Base-by-base conservation (phyloP, 1,140 invertebrate genomes). In the Musca vetustissima region DNA sequence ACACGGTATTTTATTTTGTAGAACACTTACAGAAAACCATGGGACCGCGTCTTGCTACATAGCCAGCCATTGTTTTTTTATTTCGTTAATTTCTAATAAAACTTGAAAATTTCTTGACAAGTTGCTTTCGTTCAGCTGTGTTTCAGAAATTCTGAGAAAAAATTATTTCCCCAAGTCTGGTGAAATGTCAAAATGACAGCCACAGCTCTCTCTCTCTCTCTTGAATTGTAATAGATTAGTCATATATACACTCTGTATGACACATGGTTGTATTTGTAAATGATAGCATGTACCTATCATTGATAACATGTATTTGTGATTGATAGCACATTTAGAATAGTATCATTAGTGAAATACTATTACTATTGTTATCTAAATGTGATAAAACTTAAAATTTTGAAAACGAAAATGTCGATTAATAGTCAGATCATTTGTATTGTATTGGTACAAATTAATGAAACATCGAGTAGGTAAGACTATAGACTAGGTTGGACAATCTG, bases 21-120 rank as follows among this genome's bases (percentile, higher is more conserved):
- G 43, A 9, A 66, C 73, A 81, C 79, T 78, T 72, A 81, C 79
- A 81, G 68, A 80, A 76, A 47, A 81, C 73, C 69, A 76, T 55
- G 61, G 79, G 79, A 25, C 79, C 79, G 57, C 76, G 79, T 48
- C 79, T 80, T 43, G 79, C 79, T 75, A 81, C 73, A 67, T 81
- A 81, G 52, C 70, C 73, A 52, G 79, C 67, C 79, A 81, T 81
- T 64, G 66, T 81, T 76, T n/a, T n/a, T n/a, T 47, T 59, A 61
- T 19, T 61, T 61, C 21, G 57, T 61, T 43, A 61, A 24, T 61
- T 61, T 61, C 28, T 61, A 19, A 36, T 43, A 61, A 61, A 61
- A 61, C 7, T 36, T 43, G 57, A 61, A 36, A 61, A 61, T 61
- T 43, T 49, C 19, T 49, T 43, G 19, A 65, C 24, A 49, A 65